Conservation (phyloP, 2,888 invertebrate species). For the Phrixothrix hirtus region DNA sequence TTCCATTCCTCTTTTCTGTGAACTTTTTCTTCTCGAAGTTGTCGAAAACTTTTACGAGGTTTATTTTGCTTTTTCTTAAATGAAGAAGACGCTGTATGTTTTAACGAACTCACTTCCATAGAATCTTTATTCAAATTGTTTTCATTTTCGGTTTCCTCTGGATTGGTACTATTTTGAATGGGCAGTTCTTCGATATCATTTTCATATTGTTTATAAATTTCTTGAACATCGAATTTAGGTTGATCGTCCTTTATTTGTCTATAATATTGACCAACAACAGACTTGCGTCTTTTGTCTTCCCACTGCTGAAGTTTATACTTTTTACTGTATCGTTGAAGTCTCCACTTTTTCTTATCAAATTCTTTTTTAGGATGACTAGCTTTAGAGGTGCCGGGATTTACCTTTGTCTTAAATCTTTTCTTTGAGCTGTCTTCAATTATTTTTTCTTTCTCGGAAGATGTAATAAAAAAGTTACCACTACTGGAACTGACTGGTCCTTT, state of each 20-base stretch:
- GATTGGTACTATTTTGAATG: background rate
- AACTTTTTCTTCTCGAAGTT: slow-evolving; percentile 62
- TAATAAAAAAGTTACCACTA: slow-evolving; percentile 16
- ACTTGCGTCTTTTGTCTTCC: slow-evolving; percentile 67
- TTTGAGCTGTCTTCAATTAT: background rate
- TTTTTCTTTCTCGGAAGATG: slow-evolving; percentile 7
- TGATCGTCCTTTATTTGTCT: slow-evolving; percentile 58
- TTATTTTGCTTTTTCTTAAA: slow-evolving; percentile 31
- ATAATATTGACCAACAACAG: slow-evolving; percentile 61
- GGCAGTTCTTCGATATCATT: slow-evolving; percentile 31
- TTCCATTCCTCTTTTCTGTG: slow-evolving; percentile 58
- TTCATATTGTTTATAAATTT: slow-evolving; percentile 62
- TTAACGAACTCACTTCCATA: slow-evolving; percentile 4
- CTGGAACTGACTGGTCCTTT: background rate
- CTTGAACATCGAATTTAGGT: slow-evolving; percentile 57
- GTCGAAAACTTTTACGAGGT: slow-evolving; percentile 60
- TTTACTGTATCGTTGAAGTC: slow-evolving; percentile 70
- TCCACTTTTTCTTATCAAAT: slow-evolving; percentile 70
- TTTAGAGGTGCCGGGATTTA: background rate
- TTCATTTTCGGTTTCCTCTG: slow-evolving; percentile 34
- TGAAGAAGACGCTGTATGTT: too few relatives aligned
- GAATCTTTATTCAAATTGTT: slow-evolving; percentile 36
- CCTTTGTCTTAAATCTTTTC: background rate
- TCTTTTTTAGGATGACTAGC: slow-evolving; percentile 57
- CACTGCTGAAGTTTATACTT: slow-evolving; percentile 71